Conservation (phyloP, 2,797 vertebrate species). For the Crocidura indochinensis region DNA sequence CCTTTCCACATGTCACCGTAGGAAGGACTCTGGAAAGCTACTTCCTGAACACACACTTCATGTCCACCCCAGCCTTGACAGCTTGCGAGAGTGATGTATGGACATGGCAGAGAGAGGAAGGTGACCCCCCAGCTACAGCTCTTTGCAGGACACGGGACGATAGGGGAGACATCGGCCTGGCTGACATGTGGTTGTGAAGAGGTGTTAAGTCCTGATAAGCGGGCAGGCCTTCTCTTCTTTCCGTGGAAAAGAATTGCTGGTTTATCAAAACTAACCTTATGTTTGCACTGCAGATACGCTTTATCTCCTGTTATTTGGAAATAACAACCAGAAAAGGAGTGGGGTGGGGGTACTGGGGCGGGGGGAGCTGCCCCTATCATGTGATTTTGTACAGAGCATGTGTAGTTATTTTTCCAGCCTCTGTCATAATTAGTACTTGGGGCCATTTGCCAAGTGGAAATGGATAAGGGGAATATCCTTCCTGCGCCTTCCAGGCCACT, state of each 20-base stretch:
- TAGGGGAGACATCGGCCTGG: constrained; percentile 86
- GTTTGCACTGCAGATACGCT: constrained; percentile 85
- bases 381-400: constrained; percentile 82
- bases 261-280: constrained; percentile 87
- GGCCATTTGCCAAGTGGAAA: constrained; percentile 89
- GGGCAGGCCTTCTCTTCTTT: constrained; percentile 90
- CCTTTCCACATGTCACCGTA: constrained; percentile 90
- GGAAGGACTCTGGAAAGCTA: constrained; percentile 90
- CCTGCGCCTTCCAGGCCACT: constrained; percentile 82
- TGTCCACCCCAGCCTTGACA: constrained; percentile 92
- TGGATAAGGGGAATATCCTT: constrained; percentile 83
- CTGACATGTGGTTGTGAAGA: constrained; percentile 83
- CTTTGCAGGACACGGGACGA: constrained; percentile 90
- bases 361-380: constrained; percentile 61
- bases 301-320: constrained; percentile 88
- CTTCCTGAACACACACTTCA: constrained; percentile 93
- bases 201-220: constrained; percentile 92
- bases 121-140: constrained; percentile 92
- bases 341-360: constrained; percentile 24
- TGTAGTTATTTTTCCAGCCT: constrained; percentile 90
- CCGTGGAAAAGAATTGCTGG: constrained; percentile 85
- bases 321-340: constrained; percentile 80
- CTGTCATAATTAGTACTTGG: constrained; percentile 89
- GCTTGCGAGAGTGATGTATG: constrained; percentile 91
- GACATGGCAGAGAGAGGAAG: constrained; percentile 86